Base-by-base conservation (phyloP, 1,140 invertebrate species). In the Aphaenogaster floridana region DNA sequence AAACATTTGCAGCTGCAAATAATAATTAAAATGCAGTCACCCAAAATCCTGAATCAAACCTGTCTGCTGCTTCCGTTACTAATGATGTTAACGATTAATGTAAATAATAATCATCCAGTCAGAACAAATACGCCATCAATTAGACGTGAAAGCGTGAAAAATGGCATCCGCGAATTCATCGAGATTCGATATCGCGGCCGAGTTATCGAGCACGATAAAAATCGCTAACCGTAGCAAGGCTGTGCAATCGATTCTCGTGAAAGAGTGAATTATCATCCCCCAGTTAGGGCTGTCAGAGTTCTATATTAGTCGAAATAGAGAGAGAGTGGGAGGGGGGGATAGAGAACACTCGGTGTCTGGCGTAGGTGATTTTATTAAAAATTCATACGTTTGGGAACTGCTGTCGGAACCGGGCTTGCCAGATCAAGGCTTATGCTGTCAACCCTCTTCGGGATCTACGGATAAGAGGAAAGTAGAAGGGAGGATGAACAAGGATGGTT, bases 291-390 rank as follows among this genome's bases (percentile, higher is more conserved):
- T 83, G 42, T 57, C 68, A 57, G 64, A 45, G 39, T 59, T 84
- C n/a, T 76, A 61, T 39, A 63, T 36, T 61, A 84, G 17, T 1
- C 21, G 28, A 45, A 34, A 74, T 9, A 59, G 21, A 28, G 13
- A 52, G 13, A 42, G 11, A 42, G 21, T 11, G 28, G 8, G 4
- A 81, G 34, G 6, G 48, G 13, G 54, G 48, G 13, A 21, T 45
- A 63, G 72, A 76, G 83, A 81, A 34, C 39, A 28, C 21, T 50
- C 21, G 69, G 87, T 83, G 83, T 80, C 77, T 87, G 69, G 81
- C 61, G 57, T 81, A 74, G 79, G 68, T 88, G 90, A 93, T 93
- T 91, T 92, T 91, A 91, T 93, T 92, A 93, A 94, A 93, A 93
- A 91, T 93, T 92, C 89, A 93, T 77, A 76, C 77, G 59, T 86